A percentile compares a stretch with the other conserved stretches of the same genome.
phyloP scores from a whole-genome alignment of 92 coral and sea anemone genomes.

The Epizoanthus ramosus region DNA sequence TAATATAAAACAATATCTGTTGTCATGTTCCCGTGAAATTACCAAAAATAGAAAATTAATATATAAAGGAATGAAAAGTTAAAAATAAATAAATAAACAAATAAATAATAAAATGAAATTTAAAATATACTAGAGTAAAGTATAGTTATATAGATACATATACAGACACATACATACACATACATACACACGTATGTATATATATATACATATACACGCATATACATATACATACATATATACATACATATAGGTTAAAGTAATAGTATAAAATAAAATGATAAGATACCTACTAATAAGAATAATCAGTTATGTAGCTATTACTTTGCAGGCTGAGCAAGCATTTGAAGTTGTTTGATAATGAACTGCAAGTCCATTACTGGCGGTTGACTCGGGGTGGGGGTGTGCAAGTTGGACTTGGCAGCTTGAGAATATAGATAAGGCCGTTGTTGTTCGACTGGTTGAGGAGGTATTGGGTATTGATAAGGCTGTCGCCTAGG shows the following conservation, averaged over 20 bases:
- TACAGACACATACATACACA: too few relatives aligned
- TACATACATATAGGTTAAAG: not conserved
- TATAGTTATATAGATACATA: slow-evolving; percentile 2
- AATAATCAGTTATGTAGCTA: not conserved
- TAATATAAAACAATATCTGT: not conserved
- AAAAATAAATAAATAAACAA: too few relatives aligned
- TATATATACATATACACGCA: too few relatives aligned
- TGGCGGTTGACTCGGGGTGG: slow-evolving; percentile 21
- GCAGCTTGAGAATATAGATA: slow-evolving; percentile 18
- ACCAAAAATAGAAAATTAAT: not conserved
- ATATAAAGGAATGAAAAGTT: not conserved
- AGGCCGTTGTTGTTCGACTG: slow-evolving; percentile 8
- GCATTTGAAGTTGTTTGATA: slow-evolving; percentile 45
- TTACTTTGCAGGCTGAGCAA: slow-evolving; percentile 35
- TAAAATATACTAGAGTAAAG: slow-evolving; percentile 17
- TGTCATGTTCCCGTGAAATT: slow-evolving; percentile 10
- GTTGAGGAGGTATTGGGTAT: slow-evolving; percentile 15
- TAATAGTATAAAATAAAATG: not conserved
- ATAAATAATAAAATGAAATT: slow-evolving; percentile 30
- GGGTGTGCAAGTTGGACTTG: slow-evolving; percentile 28
- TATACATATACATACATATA: too few relatives aligned
- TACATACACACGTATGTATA: too few relatives aligned
- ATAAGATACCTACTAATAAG: slow-evolving; percentile 9
- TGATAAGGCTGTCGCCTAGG: slow-evolving; percentile 7
- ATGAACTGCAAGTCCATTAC: slow-evolving; percentile 32